Percentiles rank a stretch among this genome's conserved stretches.
Evolutionary conservation across 2,113 vertebrate species (phyloP).

Genomic region (Sminthopsis crassicaudata): DNA sequence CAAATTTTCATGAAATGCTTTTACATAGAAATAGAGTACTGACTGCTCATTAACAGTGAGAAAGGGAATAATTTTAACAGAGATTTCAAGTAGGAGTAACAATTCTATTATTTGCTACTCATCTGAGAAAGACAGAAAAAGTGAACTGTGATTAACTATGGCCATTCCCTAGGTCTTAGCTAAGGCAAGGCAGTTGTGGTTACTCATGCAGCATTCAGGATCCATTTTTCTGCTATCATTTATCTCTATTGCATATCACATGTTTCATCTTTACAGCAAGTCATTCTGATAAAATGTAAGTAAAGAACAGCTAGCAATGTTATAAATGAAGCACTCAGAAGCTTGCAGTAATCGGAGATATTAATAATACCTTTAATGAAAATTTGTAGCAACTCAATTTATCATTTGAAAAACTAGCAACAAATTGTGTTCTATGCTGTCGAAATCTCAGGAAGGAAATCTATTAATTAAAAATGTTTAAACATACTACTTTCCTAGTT

Average conservation of each 20-base stretch:
- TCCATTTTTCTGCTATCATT: constrained; percentile 75
- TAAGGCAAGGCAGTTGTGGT: constrained; percentile 59
- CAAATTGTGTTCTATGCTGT: constrained; percentile 65
- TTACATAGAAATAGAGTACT: neutral
- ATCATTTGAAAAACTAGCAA: constrained; percentile 69
- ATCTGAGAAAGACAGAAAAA: constrained; percentile 51
- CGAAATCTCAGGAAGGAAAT: constrained; percentile 36
- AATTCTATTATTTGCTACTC: constrained; percentile 67
- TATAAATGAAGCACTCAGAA: constrained; percentile 74
- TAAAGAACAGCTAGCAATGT: constrained; percentile 65
- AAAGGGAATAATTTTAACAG: constrained; percentile 50
- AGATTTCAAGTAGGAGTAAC: constrained; percentile 54
- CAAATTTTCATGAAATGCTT: neutral
- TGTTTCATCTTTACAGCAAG: constrained; percentile 42
- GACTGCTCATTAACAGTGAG: neutral
- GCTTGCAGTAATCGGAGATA: constrained; percentile 67
- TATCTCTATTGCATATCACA: constrained; percentile 62
- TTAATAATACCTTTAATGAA: constrained; percentile 79
- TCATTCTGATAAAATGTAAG: constrained; percentile 73
- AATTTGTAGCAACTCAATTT: constrained; percentile 70
- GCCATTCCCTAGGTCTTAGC: constrained; percentile 54
- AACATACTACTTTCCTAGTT: constrained; percentile 34
- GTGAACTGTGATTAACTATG: constrained; percentile 71
- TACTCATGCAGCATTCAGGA: constrained; percentile 70
- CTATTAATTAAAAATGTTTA: constrained; percentile 68